phyloP scores from a whole-genome alignment of 1,140 invertebrate species.

The Drosophila athabasca region DNA sequence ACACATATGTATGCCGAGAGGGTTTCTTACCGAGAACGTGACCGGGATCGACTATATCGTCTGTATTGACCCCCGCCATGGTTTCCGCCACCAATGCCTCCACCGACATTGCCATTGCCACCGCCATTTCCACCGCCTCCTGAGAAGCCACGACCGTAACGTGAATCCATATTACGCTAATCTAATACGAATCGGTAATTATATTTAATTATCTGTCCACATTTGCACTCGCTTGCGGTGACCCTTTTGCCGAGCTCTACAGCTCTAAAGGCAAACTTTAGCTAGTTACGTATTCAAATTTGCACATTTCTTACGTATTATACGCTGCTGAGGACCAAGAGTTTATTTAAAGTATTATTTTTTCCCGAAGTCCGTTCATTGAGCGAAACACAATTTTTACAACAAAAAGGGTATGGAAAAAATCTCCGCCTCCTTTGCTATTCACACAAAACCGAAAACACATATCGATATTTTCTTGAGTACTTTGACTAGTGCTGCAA shows the following conservation, averaged over 20 bases:
- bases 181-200: slow-evolving; percentile 50
- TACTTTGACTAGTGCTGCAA: not conserved
- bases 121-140: slow-evolving; percentile 38
- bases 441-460: not conserved
- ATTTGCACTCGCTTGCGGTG: not conserved
- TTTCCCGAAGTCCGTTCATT: slow-evolving; percentile 5
- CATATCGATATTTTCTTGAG: slow-evolving; percentile 12
- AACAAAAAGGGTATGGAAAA: slow-evolving; percentile 12
- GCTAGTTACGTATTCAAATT: not conserved
- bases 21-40: slow-evolving; percentile 58
- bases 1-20: not conserved
- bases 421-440: slow-evolving; percentile 33
- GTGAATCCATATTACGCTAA: slow-evolving; percentile 63
- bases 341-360: not conserved
- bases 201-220: not conserved
- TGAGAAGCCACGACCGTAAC: slow-evolving; percentile 64
- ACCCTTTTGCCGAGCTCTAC: not conserved
- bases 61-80: slow-evolving; percentile 35
- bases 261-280: not conserved
- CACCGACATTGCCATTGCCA: not conserved
- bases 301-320: slow-evolving; percentile 25
- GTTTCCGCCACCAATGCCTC: not conserved
- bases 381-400: slow-evolving; percentile 11
- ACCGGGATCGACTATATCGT: slow-evolving; percentile 68
- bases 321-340: not conserved